phyloP scores from a whole-genome alignment of 2,113 vertebrate species.

The Hyaena hyaena region DNA sequence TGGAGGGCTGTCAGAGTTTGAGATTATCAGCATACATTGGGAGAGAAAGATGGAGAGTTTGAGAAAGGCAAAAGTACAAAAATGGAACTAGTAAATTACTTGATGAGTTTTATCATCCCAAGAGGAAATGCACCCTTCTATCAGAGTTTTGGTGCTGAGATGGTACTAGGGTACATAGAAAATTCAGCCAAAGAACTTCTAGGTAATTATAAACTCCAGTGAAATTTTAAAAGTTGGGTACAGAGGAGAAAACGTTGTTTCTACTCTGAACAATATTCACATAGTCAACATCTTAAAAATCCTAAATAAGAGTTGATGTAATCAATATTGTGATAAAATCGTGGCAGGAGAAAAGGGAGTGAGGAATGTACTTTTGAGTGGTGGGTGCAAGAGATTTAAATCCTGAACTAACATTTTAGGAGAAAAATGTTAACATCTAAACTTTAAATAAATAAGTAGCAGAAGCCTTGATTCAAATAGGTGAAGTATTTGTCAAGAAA shows the following conservation, averaged over 20 bases:
- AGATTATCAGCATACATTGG: neutral
- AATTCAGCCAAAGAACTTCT: neutral
- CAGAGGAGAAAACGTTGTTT: neutral
- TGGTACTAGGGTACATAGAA: neutral
- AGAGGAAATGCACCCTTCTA: neutral
- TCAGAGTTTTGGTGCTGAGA: neutral
- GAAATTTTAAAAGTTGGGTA: neutral
- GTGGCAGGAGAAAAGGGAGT: accelerated
- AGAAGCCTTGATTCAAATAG: neutral
- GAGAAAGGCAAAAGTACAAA: neutral
- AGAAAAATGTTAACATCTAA: neutral
- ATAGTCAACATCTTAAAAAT: neutral
- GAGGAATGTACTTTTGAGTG: neutral
- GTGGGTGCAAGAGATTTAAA: neutral
- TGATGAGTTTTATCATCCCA: neutral
- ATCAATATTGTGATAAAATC: neutral
- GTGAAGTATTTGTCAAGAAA: neutral
- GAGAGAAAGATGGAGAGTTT: neutral
- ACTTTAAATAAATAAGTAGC: neutral
- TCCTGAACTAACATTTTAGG: neutral
- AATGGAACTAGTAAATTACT: neutral
- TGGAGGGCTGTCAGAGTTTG: neutral
- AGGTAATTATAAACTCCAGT: neutral
- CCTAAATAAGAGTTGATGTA: neutral
- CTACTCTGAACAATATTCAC: neutral